phyloP scores from a whole-genome alignment of 1,140 invertebrate species.

The Drosophila bocqueti region DNA sequence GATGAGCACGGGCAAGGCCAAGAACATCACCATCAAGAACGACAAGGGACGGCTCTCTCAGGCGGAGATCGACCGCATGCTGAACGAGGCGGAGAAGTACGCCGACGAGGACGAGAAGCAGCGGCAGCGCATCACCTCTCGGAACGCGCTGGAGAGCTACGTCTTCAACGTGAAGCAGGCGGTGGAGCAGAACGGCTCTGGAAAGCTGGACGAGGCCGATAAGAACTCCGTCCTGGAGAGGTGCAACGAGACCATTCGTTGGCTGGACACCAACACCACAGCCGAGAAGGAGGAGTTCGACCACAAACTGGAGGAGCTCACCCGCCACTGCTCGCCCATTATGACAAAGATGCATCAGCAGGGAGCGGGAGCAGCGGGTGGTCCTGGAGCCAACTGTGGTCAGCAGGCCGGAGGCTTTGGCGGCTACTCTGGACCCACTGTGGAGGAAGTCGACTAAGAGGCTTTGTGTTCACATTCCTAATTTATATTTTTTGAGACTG shows the following conservation, averaged over 20 bases:
- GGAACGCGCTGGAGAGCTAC: not conserved
- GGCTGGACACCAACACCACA: conserved; percentile 88
- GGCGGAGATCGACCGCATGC: not conserved
- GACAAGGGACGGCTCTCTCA: conserved; percentile 1
- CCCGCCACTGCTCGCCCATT: conserved; percentile 86
- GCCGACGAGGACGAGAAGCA: not conserved
- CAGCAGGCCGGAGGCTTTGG: conserved; percentile 86
- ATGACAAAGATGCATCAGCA: conserved; percentile 86
- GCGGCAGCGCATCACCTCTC: not conserved
- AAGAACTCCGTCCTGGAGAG: conserved; percentile 87
- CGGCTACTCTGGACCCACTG: conserved; percentile 86
- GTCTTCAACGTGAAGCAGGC: not conserved
- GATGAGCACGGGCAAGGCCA: not conserved
- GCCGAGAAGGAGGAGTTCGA: conserved; percentile 88
- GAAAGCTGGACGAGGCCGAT: conserved; percentile 84
- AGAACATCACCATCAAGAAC: conserved; percentile 5
- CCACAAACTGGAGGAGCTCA: conserved; percentile 87
- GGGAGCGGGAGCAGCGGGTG: conserved; percentile 66
- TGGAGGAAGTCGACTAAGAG: conserved; percentile 90
- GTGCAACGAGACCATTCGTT: conserved; percentile 86
- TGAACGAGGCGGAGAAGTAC: not conserved
- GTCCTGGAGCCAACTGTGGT: conserved; percentile 81
- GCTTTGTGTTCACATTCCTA: not conserved
- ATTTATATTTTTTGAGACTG: not conserved
- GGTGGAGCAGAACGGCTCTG: not conserved